Conservation (phyloP, 1,140 invertebrate species). For the Episyrphus balteatus region DNA sequence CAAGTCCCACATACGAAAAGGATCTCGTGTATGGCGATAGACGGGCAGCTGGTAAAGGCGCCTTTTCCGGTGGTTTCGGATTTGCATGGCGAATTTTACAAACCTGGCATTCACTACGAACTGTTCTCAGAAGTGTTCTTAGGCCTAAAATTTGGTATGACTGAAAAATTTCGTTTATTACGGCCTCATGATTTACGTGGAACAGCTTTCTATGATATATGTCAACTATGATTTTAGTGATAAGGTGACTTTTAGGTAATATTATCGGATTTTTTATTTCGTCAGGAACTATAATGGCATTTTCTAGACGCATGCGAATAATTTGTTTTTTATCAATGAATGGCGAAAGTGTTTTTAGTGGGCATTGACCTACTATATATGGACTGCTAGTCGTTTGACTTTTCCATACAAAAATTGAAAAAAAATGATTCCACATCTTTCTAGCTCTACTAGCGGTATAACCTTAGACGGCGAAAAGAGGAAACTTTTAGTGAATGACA, state of each 20-base stretch:
- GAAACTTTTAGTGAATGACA: too few species aligned
- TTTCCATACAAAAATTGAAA: too few species aligned
- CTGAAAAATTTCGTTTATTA: conserved; percentile 9
- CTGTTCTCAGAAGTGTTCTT: neutral
- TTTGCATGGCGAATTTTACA: neutral
- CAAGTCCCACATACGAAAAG: neutral
- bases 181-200: conserved; percentile 5
- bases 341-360: too few species aligned
- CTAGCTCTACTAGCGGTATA: too few species aligned
- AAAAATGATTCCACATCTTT: too few species aligned
- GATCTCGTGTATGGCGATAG: neutral
- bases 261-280: neutral
- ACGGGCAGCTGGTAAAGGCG: neutral
- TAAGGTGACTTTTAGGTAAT: neutral
- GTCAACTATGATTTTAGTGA: neutral
- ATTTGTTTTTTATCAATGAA: too few species aligned
- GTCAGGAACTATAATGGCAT: neutral
- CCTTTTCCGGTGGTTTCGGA: neutral
- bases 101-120: neutral
- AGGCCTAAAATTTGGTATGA: neutral
- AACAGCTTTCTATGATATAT: conserved; percentile 2
- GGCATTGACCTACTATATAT: too few species aligned
- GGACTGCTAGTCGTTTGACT: too few species aligned
- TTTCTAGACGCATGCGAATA: too few species aligned
- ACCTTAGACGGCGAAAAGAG: too few species aligned